A percentile compares a stretch with the other conserved stretches of the same genome.
Evolutionary conservation across 2,113 vertebrate genomes (phyloP).

Genomic region (Aramus guarauna): DNA sequence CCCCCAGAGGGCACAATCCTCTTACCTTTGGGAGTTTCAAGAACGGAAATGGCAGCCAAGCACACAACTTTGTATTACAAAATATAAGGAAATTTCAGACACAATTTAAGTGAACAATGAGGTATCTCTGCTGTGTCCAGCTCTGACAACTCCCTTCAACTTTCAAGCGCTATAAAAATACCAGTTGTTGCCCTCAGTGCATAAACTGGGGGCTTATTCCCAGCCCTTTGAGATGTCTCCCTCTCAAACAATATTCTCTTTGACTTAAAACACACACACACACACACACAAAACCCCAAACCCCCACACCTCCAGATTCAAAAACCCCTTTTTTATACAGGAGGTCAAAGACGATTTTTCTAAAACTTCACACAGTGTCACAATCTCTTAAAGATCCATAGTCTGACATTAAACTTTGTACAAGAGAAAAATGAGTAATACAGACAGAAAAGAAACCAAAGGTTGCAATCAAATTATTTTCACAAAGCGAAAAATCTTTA

Average conservation of each 20-base stretch:
- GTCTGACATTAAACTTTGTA: neutral
- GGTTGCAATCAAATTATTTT: neutral
- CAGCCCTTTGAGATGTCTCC: neutral
- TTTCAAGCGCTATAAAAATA: neutral
- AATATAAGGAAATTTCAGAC: slow-evolving; percentile 46
- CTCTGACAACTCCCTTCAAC: neutral
- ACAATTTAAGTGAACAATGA: slow-evolving; percentile 14
- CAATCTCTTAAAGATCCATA: neutral
- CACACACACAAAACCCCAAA: no score
- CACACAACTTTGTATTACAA: slow-evolving; percentile 31
- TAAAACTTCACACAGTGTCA: neutral
- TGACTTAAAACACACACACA: neutral
- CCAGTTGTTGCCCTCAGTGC: neutral
- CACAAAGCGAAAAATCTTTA: neutral
- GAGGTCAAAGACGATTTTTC: neutral
- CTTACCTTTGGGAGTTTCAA: slow-evolving; percentile 55
- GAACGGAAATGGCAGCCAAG: slow-evolving; percentile 46
- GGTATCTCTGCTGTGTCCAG: neutral
- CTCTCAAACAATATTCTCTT: neutral
- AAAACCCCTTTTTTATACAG: neutral
- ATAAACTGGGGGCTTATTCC: neutral
- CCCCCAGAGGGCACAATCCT: slow-evolving; percentile 71
- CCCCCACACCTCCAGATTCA: neutral
- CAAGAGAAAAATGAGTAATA: neutral
- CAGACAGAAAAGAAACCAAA: neutral